phyloP scores from a whole-genome alignment of 35 echinoderm and acorn worm species.

The Chiridota heheva region DNA sequence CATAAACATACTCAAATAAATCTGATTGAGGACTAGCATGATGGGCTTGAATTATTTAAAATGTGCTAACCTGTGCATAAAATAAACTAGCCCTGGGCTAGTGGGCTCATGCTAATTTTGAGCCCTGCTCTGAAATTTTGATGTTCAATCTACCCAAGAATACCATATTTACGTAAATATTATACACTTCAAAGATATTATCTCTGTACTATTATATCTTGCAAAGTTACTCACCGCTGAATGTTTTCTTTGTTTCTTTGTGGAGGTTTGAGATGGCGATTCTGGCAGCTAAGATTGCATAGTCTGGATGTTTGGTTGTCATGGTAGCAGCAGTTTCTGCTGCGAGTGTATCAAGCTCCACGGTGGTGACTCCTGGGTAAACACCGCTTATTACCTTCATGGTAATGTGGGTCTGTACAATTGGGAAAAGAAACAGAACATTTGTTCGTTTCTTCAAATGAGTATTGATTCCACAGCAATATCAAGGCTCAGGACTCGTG shows the following conservation, averaged over 20 bases:
- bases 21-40: too few species aligned
- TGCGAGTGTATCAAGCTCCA: constrained; percentile 92
- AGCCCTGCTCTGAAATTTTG: too few species aligned
- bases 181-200: too few species aligned
- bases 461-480: not conserved
- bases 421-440: not conserved
- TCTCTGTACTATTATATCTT: too few species aligned
- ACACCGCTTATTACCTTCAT: constrained; percentile 94
- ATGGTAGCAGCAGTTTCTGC: constrained; percentile 95
- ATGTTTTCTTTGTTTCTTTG: constrained; percentile 97
- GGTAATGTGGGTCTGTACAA: constrained; percentile 69
- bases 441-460: not conserved
- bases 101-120: too few species aligned
- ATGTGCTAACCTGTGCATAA: too few species aligned
- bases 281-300: constrained; percentile 84
- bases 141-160: too few species aligned
- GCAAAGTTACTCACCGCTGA: constrained; percentile 69
- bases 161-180: too few species aligned
- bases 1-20: too few species aligned
- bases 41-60: too few species aligned
- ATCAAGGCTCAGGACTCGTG: not conserved
- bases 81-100: too few species aligned
- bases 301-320: constrained; percentile 99
- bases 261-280: constrained; percentile 97
- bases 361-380: constrained; percentile 92